Conservation (phyloP, 2,888 invertebrate species). For the Thecophora atra region DNA sequence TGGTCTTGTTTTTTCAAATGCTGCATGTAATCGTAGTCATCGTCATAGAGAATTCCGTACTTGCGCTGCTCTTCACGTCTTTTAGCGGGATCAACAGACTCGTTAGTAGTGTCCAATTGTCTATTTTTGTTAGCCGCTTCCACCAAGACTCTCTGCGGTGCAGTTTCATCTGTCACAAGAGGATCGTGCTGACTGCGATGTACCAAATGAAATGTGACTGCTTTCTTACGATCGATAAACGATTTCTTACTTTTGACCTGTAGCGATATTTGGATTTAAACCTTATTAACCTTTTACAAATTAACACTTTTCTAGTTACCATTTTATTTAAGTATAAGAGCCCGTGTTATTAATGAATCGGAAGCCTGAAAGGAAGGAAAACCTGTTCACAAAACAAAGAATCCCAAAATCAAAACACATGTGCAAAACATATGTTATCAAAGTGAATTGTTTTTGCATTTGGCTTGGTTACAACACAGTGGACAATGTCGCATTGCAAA, state of each 20-base stretch:
- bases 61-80: conserved; percentile 79
- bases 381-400: no score
- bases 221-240: conserved; percentile 91
- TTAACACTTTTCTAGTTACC: conserved; percentile 12
- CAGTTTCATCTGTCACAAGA: conserved; percentile 84
- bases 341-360: no score
- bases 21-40: conserved; percentile 94
- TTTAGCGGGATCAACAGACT: conserved; percentile 65
- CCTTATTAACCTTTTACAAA: not conserved
- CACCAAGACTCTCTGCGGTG: conserved; percentile 86
- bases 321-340: not conserved
- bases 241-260: conserved; percentile 62
- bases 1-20: conserved; percentile 72
- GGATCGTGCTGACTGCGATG: conserved; percentile 96
- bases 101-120: conserved; percentile 47
- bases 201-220: conserved; percentile 90
- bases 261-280: not conserved
- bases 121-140: conserved; percentile 65
- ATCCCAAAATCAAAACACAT: no score
- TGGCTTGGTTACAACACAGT: no score
- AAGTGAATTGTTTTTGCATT: no score
- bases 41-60: conserved; percentile 92
- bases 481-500: no score
- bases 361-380: no score
- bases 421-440: no score